Evolutionary conservation across 1,140 invertebrate species (phyloP).

Genomic region (honey bee (Apis mellifera)): Amel_HAv3.1 CM009939.2:5319501-5320000

Average conservation of each 20-base stretch:
- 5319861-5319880: conserved; percentile 26
- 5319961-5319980: too few species aligned
- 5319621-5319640: conserved; percentile 38
- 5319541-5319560: conserved; percentile 27
- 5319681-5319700: conserved; percentile 17
- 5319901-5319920: too few species aligned
- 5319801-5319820: conserved; percentile 43
- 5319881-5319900: too few species aligned
- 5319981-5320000: too few species aligned
- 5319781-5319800: conserved; percentile 1
- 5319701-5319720: conserved; percentile 22
- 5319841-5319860: conserved; percentile 31
- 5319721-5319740: not conserved
- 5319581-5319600: conserved; percentile 44
- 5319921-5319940: too few species aligned
- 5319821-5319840: conserved; percentile 22
- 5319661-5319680: not conserved
- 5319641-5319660: conserved; percentile 21
- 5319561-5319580: conserved; percentile 44
- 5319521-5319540: conserved; percentile 36
- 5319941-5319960: too few species aligned
- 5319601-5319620: conserved; percentile 50
- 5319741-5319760: conserved; percentile 14
- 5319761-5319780: not conserved
- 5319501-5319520: conserved; percentile 36